Evolutionary conservation across 1,140 invertebrate species (phyloP), one percentile per base, ranked within the genome.

Genomic region (Frieseomelitta varia): DNA sequence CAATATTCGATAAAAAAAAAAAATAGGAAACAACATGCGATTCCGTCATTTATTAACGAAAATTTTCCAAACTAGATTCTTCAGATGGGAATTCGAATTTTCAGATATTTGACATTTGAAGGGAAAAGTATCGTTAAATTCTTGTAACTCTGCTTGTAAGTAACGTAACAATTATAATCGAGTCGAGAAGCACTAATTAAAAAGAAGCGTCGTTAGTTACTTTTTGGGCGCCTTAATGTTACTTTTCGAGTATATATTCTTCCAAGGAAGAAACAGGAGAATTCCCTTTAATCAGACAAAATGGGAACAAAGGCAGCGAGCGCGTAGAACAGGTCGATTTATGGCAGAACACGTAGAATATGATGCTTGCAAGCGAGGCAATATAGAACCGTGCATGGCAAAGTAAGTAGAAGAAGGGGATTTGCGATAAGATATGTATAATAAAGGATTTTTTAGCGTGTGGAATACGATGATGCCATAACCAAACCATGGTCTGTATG

Each of bases 281-380:
- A 12, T 21, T 24, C 47, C 17, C 6, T 53, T 34, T 63, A 58
- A 53, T 51, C 12, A n/a, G 12, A 30, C 30, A 61, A 63, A 73
- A 39, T 27, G 53, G 47, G 55, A n/a, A 71, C n/a, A 51, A 71
- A 72, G 51, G 15, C 39, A 11, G 19, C 0, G 34, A 11, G 19
- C 19, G 14, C 14, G 27, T 55, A n/a, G 79, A 63, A 61, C 34
- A 51, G 21, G 51, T 81, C 51, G 61, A 75, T 77, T 68, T 76
- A 82, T 55, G 24, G 15, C 58, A 1, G n/a, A 24, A 15, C 73
- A 51, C 61, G 51, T 53, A 39, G 63, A 76, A 82, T 67, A 47
- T 58, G 55, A 76, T 47, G 71, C 51, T 75, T 47, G 34, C 51
- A 67, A 21, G 47, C 15, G 71, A 27, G 24, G 21, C 6, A 75